phyloP scores from a whole-genome alignment of 2,797 vertebrate genomes.

The Syncerus caffer region DNA sequence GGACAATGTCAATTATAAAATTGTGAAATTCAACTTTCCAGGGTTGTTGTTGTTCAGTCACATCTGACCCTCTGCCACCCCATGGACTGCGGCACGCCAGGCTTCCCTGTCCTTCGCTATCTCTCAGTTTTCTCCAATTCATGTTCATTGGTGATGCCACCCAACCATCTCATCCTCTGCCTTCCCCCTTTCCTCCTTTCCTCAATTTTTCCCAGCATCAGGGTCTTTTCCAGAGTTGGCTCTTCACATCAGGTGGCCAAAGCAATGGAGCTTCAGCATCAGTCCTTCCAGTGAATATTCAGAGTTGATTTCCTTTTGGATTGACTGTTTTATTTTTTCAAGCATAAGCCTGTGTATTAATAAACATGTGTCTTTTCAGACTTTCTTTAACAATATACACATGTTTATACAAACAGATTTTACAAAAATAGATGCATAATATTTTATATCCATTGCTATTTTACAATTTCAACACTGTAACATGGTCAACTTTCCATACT shows the following conservation, averaged over 20 bases:
- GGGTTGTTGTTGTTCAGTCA: not conserved
- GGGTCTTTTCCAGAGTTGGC: not conserved
- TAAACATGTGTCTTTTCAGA: not conserved
- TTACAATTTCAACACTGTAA: not conserved
- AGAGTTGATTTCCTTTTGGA: not conserved
- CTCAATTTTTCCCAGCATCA: not conserved
- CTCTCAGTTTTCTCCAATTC: not conserved
- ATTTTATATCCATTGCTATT: not conserved
- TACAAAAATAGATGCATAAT: not conserved
- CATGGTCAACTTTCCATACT: not conserved
- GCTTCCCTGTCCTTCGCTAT: not conserved
- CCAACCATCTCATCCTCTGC: not conserved
- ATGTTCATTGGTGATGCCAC: not conserved
- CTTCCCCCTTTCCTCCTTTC: not conserved
- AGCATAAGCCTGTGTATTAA: not conserved
- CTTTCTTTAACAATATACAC: not conserved
- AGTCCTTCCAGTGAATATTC: not conserved
- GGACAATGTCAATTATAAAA: not conserved
- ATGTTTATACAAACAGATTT: not conserved
- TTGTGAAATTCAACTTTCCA: not conserved
- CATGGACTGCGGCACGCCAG: fast-evolving
- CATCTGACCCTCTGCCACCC: not conserved
- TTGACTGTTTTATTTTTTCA: not conserved
- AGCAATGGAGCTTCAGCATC: not conserved
- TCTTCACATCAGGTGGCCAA: not conserved